Conservation (phyloP, 2,888 invertebrate genomes). For the Harmothoe impar region DNA sequence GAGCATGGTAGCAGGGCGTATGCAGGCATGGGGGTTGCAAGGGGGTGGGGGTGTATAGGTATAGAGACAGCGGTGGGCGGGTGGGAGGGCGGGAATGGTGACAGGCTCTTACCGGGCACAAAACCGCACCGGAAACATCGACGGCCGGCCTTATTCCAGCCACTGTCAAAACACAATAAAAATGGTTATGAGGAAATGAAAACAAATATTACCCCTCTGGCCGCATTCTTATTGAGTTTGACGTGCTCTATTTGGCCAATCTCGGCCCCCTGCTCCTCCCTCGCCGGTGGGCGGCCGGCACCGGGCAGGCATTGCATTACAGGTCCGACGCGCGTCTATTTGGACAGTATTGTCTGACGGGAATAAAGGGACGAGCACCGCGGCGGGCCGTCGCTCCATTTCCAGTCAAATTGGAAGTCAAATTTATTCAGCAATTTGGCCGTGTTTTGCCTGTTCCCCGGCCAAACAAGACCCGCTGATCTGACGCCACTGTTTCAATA, state of each 20-base stretch:
- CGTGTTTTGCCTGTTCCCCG: slow-evolving; percentile 58
- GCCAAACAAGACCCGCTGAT: slow-evolving; percentile 59
- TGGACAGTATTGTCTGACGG: slow-evolving; percentile 58
- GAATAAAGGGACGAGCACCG: slow-evolving; percentile 27
- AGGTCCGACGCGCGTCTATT: slow-evolving; percentile 10
- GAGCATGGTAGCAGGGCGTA: not conserved
- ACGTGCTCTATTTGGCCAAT: slow-evolving; percentile 45
- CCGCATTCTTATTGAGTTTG: slow-evolving; percentile 55
- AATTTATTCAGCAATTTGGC: slow-evolving; percentile 62
- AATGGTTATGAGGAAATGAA: slow-evolving; percentile 63
- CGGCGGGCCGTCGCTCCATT: slow-evolving; percentile 53
- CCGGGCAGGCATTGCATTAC: slow-evolving; percentile 51
- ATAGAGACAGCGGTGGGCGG: not conserved
- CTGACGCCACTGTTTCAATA: slow-evolving; percentile 63
- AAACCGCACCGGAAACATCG: slow-evolving; percentile 1
- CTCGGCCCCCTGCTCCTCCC: not conserved
- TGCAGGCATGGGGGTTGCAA: not conserved
- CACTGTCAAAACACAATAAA: slow-evolving; percentile 53
- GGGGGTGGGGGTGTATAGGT: not conserved
- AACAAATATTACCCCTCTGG: slow-evolving; percentile 56
- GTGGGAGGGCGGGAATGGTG: not conserved
- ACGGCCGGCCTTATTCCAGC: slow-evolving; percentile 30
- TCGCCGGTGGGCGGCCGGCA: slow-evolving; percentile 12
- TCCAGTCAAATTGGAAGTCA: slow-evolving; percentile 63
- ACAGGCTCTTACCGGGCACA: slow-evolving; percentile 40